These are phyloP conservation scores for Meriones unguiculatus DNA, from an alignment of 2,113 vertebrate species.

Conservation along the genomic window DNA sequence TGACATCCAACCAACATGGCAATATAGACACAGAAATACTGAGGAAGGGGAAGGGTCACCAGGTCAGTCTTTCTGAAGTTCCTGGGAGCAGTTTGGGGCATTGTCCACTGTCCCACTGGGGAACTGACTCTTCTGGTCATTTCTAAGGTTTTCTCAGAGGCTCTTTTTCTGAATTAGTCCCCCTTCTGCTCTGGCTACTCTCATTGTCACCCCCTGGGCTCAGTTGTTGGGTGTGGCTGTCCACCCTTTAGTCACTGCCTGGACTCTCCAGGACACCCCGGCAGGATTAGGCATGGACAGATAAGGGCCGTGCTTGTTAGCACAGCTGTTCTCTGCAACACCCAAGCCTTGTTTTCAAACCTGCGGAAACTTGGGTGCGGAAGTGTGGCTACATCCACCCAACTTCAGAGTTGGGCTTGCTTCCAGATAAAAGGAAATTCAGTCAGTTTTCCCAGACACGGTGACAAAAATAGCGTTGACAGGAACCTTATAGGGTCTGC, in stretches of 20 bases:
- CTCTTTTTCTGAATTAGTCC: slow-evolving; percentile 39
- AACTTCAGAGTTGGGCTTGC: slow-evolving; percentile 75
- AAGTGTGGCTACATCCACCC: slow-evolving; percentile 80
- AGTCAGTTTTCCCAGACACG: slow-evolving; percentile 80
- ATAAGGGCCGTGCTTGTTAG: slow-evolving; percentile 76
- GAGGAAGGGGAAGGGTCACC: no score
- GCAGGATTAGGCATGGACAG: slow-evolving; percentile 56
- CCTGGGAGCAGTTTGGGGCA: not conserved
- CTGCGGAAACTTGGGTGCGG: slow-evolving; percentile 78
- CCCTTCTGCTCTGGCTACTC: not conserved
- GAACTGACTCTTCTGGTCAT: not conserved
- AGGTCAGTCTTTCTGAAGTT: not conserved
- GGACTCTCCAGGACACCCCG: slow-evolving; percentile 76
- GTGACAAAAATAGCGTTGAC: slow-evolving; percentile 80
- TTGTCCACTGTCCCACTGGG: not conserved
- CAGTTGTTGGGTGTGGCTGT: slow-evolving; percentile 28
- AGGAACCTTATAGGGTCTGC: slow-evolving; percentile 75
- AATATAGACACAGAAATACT: fast-evolving
- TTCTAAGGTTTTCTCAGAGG: not conserved
- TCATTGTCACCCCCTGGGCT: not conserved
- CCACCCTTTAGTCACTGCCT: slow-evolving; percentile 51
- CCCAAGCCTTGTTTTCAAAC: slow-evolving; percentile 80
- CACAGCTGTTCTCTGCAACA: slow-evolving; percentile 80
- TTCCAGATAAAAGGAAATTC: slow-evolving; percentile 83
- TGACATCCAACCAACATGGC: not conserved